phyloP scores from a whole-genome alignment of 2,797 vertebrate species.

The Phoebastria nigripes region DNA sequence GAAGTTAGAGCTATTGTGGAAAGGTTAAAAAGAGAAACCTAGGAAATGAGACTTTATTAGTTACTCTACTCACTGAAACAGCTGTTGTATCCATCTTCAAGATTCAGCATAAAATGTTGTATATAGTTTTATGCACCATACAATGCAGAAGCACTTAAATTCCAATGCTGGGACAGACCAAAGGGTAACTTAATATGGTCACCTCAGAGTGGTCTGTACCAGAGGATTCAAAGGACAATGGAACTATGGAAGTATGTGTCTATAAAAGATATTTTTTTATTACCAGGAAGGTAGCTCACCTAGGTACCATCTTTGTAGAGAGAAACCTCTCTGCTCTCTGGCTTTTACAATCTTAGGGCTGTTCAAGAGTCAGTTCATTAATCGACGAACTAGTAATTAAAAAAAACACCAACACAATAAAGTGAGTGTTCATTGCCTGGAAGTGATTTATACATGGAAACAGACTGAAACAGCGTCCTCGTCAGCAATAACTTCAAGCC shows the following conservation, averaged over 20 bases:
- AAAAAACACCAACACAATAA: background rate
- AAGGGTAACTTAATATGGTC: background rate
- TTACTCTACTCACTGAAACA: constrained; percentile 1
- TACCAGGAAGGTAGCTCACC: background rate
- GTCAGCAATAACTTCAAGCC: background rate
- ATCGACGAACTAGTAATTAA: background rate
- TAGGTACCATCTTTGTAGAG: background rate
- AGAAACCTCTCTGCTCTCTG: background rate
- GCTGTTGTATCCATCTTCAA: background rate
- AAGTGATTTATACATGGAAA: background rate
- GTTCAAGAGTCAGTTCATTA: background rate
- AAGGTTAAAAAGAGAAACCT: constrained; percentile 15
- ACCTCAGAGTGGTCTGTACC: background rate
- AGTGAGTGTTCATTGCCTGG: background rate
- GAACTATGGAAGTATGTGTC: background rate
- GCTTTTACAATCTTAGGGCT: background rate
- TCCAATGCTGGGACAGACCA: background rate
- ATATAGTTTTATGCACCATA: background rate
- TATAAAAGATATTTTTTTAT: background rate
- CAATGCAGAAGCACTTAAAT: background rate
- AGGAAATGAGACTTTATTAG: constrained; percentile 22
- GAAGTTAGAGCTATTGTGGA: constrained; percentile 10
- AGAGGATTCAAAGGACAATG: background rate
- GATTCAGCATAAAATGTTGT: background rate
- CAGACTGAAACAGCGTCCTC: background rate